Conservation (phyloP, 2,113 vertebrate genomes). For the Rallus limicola region DNA sequence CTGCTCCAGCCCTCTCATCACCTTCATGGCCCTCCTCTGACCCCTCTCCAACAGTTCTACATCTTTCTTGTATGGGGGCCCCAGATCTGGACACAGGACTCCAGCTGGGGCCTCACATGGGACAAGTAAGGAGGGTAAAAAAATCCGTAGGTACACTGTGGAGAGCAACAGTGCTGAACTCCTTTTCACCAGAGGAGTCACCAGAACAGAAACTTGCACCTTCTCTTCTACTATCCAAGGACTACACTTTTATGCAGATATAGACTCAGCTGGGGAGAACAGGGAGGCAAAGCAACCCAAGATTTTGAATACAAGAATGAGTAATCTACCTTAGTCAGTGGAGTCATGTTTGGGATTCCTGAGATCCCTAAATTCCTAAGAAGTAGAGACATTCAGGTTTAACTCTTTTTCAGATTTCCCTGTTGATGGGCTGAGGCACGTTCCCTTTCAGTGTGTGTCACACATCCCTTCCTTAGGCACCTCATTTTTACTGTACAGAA, state of each 20-base stretch:
- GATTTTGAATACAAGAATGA: background rate
- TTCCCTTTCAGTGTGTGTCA: rapidly evolving
- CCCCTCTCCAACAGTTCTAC: no score
- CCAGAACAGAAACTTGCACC: background rate
- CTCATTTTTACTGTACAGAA: background rate
- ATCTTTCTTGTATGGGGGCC: no score
- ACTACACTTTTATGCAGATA: background rate
- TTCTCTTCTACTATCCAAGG: background rate
- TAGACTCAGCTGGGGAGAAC: background rate
- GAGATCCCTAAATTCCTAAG: background rate
- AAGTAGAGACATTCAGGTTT: background rate
- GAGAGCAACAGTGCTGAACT: background rate
- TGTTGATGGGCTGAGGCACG: background rate
- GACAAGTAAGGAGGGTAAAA: no score
- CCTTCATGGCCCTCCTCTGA: no score
- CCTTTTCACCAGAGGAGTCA: background rate
- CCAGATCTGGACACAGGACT: no score
- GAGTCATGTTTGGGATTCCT: background rate
- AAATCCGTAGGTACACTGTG: no score
- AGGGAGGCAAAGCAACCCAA: background rate
- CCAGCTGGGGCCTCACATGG: no score
- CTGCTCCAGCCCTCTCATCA: no score
- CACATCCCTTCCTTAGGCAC: background rate
- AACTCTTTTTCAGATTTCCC: background rate
- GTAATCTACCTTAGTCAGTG: background rate